Evolutionary conservation across 1,140 invertebrate species (phyloP).

Genomic region (Hyles euphorbiae): DNA sequence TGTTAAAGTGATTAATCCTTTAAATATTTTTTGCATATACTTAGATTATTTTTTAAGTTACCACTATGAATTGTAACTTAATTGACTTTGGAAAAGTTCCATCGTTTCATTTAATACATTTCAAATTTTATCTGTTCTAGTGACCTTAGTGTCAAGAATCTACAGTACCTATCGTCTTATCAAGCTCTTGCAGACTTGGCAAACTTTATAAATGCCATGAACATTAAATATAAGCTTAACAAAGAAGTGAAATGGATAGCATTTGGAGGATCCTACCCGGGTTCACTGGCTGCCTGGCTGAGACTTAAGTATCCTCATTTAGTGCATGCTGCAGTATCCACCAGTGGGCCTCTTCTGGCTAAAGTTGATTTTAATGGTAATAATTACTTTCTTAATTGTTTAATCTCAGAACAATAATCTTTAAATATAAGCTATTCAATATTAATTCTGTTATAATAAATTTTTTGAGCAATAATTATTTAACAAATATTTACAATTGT

Average conservation of each 20-base stretch:
- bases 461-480: no score
- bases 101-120: no score
- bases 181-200: constrained; percentile 94
- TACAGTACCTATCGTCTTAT: constrained; percentile 87
- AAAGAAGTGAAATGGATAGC: constrained; percentile 88
- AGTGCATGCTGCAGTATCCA: constrained; percentile 89
- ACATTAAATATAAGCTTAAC: constrained; percentile 78
- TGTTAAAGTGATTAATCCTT: no score
- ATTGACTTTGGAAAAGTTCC: no score
- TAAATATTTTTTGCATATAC: no score
- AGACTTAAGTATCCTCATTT: constrained; percentile 93
- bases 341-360: constrained; percentile 91
- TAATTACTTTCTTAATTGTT: constrained; percentile 9
- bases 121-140: constrained; percentile 66
- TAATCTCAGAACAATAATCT: neutral
- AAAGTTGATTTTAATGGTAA: constrained; percentile 88
- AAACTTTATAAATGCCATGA: constrained; percentile 85
- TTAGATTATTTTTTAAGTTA: no score
- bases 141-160: constrained; percentile 85
- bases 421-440: neutral
- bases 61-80: no score
- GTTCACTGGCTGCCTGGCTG: constrained; percentile 92
- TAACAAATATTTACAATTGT: no score
- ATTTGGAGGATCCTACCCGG: constrained; percentile 96
- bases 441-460: no score